These are phyloP conservation scores for Bolborhynchus lineola DNA, from an alignment of 2,113 vertebrate genomes.

Conservation along the genomic window DNA sequence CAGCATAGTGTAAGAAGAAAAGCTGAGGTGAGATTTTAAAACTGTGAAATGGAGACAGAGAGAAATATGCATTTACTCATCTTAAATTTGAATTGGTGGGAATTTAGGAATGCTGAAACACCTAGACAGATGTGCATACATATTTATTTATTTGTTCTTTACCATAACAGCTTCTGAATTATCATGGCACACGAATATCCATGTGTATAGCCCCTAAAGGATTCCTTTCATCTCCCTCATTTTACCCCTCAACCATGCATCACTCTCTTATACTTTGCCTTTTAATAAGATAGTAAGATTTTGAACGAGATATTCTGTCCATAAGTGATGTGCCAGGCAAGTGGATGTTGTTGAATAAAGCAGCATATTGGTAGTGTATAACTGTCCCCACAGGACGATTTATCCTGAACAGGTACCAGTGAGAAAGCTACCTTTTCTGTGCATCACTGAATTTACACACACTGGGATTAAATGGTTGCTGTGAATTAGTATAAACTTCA, in stretches of 20 bases:
- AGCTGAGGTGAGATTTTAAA: not conserved
- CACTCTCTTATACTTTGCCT: not conserved
- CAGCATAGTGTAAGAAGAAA: not conserved
- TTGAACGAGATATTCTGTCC: not conserved
- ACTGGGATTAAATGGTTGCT: not conserved
- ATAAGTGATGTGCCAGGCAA: not conserved
- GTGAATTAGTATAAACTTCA: not conserved
- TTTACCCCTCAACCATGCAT: not conserved
- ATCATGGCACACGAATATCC: not conserved
- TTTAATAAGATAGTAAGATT: not conserved
- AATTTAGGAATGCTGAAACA: not conserved
- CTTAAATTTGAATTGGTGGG: not conserved
- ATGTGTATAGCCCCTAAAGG: not conserved
- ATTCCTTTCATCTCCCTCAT: not conserved
- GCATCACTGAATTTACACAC: not conserved
- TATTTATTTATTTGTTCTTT: conserved; percentile 24
- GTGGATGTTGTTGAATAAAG: not conserved
- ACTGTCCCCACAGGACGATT: not conserved
- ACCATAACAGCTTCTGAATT: conserved; percentile 18
- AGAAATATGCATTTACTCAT: not conserved
- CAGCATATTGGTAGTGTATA: not conserved
- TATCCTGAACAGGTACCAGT: not conserved
- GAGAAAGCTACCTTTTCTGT: not conserved
- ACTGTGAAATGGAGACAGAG: not conserved
- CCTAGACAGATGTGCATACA: conserved; percentile 27